These are phyloP conservation scores for Odocoileus virginianus DNA, from an alignment of 2,113 vertebrate species.

Conservation along the genomic window DNA sequence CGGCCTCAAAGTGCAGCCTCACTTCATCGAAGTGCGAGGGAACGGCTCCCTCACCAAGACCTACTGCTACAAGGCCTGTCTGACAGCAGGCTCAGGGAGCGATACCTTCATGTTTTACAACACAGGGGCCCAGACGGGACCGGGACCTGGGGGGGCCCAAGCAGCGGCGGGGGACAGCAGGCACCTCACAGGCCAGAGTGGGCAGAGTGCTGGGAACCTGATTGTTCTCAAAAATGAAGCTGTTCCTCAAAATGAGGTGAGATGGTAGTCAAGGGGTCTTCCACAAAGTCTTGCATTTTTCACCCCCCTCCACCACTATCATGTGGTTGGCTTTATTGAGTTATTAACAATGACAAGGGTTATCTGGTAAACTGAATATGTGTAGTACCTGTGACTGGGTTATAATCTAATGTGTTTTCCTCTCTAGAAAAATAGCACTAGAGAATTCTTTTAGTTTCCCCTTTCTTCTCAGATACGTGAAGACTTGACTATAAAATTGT, in stretches of 20 bases:
- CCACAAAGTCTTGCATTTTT: background rate
- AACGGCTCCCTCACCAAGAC: constrained; percentile 97
- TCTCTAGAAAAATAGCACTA: background rate
- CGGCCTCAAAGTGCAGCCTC: constrained; percentile 93
- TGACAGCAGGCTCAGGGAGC: constrained; percentile 95
- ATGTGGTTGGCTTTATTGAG: background rate
- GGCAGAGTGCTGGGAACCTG: constrained; percentile 89
- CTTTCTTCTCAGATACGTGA: constrained; percentile 3
- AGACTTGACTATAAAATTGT: background rate
- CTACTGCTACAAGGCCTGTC: constrained; percentile 97
- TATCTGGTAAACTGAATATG: background rate
- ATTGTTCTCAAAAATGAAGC: constrained; percentile 92
- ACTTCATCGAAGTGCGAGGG: constrained; percentile 95
- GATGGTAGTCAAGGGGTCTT: constrained; percentile 4
- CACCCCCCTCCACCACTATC: background rate
- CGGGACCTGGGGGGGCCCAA: constrained; percentile 80
- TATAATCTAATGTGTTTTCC: background rate
- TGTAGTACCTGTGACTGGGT: background rate
- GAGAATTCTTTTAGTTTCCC: background rate
- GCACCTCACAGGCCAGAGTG: constrained; percentile 93
- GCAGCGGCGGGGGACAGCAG: constrained; percentile 91
- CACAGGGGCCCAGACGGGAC: constrained; percentile 90
- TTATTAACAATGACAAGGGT: background rate
- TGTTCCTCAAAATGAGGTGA: constrained; percentile 91
- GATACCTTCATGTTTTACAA: constrained; percentile 99